Evolutionary conservation across 2,888 invertebrate species (phyloP).

Genomic region (Argyra leucocephala): DNA sequence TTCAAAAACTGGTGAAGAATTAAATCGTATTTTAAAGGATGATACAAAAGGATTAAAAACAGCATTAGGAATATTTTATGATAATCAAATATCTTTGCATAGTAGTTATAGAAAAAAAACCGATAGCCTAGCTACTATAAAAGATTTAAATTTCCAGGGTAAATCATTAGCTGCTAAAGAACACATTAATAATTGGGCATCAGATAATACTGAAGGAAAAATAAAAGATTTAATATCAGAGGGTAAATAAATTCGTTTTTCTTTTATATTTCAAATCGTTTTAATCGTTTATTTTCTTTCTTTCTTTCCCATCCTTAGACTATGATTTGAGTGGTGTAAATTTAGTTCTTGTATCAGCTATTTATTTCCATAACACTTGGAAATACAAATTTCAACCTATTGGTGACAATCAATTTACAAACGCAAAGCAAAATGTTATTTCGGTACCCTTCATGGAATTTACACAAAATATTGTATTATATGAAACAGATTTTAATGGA

Average conservation of each 20-base stretch:
- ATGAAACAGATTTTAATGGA: background rate
- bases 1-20: background rate
- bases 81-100: constrained; percentile 19
- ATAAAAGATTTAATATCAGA: constrained; percentile 48
- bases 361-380: constrained; percentile 29
- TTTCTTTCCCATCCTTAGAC: constrained; percentile 14
- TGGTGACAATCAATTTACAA: constrained; percentile 48
- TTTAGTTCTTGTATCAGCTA: constrained; percentile 25
- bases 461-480: constrained; percentile 15
- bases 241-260: too few relatives aligned
- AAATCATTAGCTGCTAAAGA: constrained; percentile 41
- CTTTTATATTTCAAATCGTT: too few relatives aligned
- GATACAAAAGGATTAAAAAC: constrained; percentile 21
- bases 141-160: background rate
- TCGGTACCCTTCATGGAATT: constrained; percentile 31
- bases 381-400: constrained; percentile 23
- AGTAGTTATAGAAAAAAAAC: background rate
- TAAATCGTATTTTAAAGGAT: background rate
- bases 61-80: constrained; percentile 26
- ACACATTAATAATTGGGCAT: constrained; percentile 54
- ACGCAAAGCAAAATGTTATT: constrained; percentile 46
- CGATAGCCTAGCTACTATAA: constrained; percentile 14
- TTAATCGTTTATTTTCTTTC: too few relatives aligned
- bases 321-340: constrained; percentile 17
- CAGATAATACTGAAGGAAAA: constrained; percentile 47